A percentile compares a stretch with the other conserved stretches of the same genome.
phyloP scores from a whole-genome alignment of 2,113 vertebrate species.

The Oreochromis niloticus region DNA sequence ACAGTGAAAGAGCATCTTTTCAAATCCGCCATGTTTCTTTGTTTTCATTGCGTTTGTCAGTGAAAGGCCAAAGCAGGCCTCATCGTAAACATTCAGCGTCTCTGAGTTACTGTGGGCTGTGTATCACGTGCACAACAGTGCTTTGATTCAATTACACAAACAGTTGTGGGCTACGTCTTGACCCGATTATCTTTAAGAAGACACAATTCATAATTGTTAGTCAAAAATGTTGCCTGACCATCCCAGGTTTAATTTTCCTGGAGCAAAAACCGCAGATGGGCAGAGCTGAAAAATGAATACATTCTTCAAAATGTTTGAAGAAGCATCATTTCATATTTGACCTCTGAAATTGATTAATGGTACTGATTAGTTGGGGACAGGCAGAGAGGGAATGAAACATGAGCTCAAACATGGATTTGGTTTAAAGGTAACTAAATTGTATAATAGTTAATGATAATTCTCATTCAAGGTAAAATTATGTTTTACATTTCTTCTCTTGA shows the following conservation, averaged over 20 bases:
- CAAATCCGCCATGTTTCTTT: fast-evolving
- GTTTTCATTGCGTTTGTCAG: neutral
- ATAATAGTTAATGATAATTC: neutral
- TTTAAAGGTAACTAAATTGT: neutral
- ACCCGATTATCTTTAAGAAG: neutral
- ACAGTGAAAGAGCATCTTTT: neutral
- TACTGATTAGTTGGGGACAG: fast-evolving
- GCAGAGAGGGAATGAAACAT: neutral
- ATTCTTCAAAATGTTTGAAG: too few relatives aligned
- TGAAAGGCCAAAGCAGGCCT: neutral
- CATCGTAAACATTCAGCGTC: neutral
- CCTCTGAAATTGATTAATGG: neutral
- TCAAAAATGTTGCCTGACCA: fast-evolving
- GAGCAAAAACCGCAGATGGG: neutral
- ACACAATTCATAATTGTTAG: neutral
- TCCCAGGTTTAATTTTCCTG: fast-evolving
- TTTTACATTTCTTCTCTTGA: neutral
- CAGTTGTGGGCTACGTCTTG: neutral
- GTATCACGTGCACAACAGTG: neutral
- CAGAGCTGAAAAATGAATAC: fast-evolving
- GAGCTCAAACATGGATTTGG: neutral
- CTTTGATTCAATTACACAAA: neutral
- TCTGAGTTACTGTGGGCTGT: fast-evolving
- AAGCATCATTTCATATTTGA: neutral
- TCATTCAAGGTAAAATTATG: neutral